phyloP scores from a whole-genome alignment of 2,888 invertebrate genomes.

The Drosophila mimetica region DNA sequence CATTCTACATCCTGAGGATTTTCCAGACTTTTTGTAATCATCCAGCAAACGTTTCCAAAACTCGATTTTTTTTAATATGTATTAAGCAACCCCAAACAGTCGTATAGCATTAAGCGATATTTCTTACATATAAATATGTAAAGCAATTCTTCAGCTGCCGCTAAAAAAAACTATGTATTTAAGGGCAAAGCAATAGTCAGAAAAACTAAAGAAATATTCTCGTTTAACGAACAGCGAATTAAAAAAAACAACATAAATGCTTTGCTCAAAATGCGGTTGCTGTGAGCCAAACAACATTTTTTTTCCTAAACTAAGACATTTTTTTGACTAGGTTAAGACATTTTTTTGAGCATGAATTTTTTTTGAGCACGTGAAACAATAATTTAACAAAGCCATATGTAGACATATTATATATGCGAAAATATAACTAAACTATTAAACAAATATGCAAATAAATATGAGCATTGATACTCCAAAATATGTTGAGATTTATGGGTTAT shows the following conservation, averaged over 20 bases:
- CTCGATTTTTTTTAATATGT: slow-evolving; percentile 1
- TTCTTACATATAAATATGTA: neutral
- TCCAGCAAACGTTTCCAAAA: slow-evolving; percentile 27
- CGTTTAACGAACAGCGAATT: slow-evolving; percentile 51
- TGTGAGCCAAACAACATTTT: slow-evolving; percentile 45
- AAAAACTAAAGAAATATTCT: slow-evolving; percentile 7
- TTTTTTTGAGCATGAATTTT: slow-evolving; percentile 58
- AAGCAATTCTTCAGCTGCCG: slow-evolving; percentile 30
- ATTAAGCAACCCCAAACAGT: slow-evolving; percentile 7
- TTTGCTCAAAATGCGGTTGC: slow-evolving; percentile 35
- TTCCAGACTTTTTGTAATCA: slow-evolving; percentile 36
- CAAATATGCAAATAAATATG: slow-evolving; percentile 11
- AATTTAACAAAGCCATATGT: slow-evolving; percentile 16
- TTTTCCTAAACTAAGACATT: slow-evolving; percentile 45
- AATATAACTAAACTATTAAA: slow-evolving; percentile 12
- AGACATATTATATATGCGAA: slow-evolving; percentile 7
- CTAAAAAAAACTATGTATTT: slow-evolving; percentile 1
- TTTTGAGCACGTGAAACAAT: slow-evolving; percentile 60
- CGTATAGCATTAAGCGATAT: neutral
- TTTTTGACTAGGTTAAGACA: slow-evolving; percentile 62
- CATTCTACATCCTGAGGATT: slow-evolving; percentile 44
- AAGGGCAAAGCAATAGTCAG: slow-evolving; percentile 43
- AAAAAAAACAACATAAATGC: slow-evolving; percentile 5
- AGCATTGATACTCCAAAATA: slow-evolving; percentile 2
- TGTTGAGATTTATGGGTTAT: no score